Base-by-base conservation (phyloP, 2,113 vertebrate species). In the Esox niger region DNA sequence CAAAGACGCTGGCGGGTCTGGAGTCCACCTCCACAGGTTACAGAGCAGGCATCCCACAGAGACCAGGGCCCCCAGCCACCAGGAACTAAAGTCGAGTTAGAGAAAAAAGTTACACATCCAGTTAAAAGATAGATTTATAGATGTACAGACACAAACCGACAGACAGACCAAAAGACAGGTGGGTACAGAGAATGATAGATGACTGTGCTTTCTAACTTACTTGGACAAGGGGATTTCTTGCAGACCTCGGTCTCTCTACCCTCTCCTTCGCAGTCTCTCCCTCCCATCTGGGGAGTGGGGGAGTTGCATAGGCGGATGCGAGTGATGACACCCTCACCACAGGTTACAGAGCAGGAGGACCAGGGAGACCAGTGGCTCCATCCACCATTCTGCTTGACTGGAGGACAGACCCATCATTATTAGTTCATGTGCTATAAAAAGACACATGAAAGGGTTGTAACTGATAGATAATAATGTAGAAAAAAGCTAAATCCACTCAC, bases 361-460 rank as follows among this genome's bases (percentile, higher is more conserved):
- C 97, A 99, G 0, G 97, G 97, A 0, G 97, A 99, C 97, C 97
- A 99, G 77, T 98, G 96, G 87, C 97, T 99, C 97, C 97, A 99
- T 60, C 93, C 93, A 25, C 97, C 97, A 78, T 99, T 95, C 88
- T 99, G 97, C 84, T 94, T 97, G 91, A 99, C 97, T 99, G 46
- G 27, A 70, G 68, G 13, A 78, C 29, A 30, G 15, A 79, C 7
- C 9, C 3, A 13, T 35, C 6, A 27, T 57, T 27, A 64, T 1
- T 30, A 68, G 72, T 58, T 30, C 54, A 56, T 5, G 49, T 43
- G 21, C 11, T 58, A 23, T 61, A 25, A 57, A 20, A 21, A 1
- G 27, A 26, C 43, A 27, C 7, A 66, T 57, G 9, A 54, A 3
- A 62, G 29, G 3, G 17, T 27, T 21, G 15, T 29, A 21, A 43